Conservation (phyloP, 2,113 vertebrate species). For the Heptranchias perlo region DNA sequence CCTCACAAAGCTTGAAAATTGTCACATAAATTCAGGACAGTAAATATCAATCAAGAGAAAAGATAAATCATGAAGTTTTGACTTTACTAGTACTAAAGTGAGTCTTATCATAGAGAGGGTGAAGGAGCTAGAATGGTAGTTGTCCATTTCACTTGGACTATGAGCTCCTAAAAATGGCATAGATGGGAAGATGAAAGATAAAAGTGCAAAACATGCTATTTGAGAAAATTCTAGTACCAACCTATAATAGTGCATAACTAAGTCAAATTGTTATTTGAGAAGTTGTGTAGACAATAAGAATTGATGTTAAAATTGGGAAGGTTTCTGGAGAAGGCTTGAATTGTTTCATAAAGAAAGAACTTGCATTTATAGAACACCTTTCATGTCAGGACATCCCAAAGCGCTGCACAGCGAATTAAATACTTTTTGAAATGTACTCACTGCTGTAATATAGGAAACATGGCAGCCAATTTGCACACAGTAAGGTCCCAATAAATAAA, state of each 20-base stretch:
- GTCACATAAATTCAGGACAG: neutral
- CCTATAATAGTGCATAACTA: neutral
- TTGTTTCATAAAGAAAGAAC: neutral
- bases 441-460: neutral
- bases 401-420: neutral
- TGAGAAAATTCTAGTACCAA: neutral
- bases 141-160: neutral
- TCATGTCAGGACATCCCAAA: neutral
- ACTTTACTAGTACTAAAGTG: neutral
- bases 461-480: neutral
- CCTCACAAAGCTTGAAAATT: neutral
- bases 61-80: neutral
- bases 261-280: neutral
- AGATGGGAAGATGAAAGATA: neutral
- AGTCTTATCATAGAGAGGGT: neutral
- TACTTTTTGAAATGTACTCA: neutral
- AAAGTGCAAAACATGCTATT: neutral
- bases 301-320: neutral
- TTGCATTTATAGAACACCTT: neutral
- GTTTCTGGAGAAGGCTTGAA: neutral
- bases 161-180: neutral
- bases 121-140: neutral
- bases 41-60: neutral
- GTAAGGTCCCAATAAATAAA: no score
- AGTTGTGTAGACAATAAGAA: neutral